phyloP scores from a whole-genome alignment of 2,888 invertebrate species.

The Hymenopus coronatus region DNA sequence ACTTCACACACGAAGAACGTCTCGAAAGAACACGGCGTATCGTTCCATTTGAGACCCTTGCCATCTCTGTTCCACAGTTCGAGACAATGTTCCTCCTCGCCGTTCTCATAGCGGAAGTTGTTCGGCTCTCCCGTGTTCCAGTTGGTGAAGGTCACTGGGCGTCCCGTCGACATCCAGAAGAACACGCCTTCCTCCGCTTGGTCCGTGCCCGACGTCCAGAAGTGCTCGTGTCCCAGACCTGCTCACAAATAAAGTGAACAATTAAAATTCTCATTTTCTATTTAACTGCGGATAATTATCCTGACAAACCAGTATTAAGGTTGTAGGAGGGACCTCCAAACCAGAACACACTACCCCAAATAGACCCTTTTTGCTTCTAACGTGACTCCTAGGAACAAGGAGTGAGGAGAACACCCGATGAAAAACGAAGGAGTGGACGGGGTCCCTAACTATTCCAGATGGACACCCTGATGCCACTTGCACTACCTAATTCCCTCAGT shows the following conservation, averaged over 20 bases:
- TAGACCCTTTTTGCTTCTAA: too few relatives aligned
- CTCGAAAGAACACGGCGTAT: conserved; percentile 90
- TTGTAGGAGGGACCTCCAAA: too few relatives aligned
- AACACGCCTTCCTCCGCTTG: conserved; percentile 83
- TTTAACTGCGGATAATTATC: too few relatives aligned
- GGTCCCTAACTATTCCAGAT: too few relatives aligned
- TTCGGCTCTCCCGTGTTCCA: conserved; percentile 94
- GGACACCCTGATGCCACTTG: too few relatives aligned
- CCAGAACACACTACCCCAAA: too few relatives aligned
- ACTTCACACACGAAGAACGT: conserved; percentile 92
- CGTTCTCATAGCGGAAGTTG: conserved; percentile 90
- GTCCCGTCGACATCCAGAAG: conserved; percentile 91
- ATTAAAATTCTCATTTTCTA: background rate
- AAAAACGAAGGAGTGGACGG: too few relatives aligned
- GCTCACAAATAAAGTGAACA: conserved; percentile 39
- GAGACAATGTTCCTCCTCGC: conserved; percentile 88
- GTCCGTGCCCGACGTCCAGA: conserved; percentile 91
- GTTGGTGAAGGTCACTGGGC: conserved; percentile 85
- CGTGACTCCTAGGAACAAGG: too few relatives aligned
- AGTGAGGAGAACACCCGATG: too few relatives aligned
- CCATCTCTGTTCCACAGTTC: conserved; percentile 91
- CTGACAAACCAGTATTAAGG: too few relatives aligned
- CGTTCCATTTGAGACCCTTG: conserved; percentile 90
- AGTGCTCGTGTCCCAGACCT: conserved; percentile 87
- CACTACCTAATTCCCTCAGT: too few relatives aligned